Base-by-base conservation (phyloP, 2,113 vertebrate species). In the Aphyosemion australe region DNA sequence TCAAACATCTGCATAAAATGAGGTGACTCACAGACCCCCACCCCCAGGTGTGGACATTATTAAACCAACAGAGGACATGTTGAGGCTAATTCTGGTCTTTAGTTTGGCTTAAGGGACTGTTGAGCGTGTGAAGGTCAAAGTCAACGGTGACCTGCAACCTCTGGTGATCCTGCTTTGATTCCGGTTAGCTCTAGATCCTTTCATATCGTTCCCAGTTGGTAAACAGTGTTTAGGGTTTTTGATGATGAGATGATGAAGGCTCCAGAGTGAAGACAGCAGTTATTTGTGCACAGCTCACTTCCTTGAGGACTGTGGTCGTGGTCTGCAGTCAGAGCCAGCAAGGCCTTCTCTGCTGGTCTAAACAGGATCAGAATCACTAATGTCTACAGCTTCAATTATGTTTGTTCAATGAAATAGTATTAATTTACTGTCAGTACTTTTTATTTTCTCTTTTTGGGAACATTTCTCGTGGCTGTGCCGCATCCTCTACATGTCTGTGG, bases 71-170 rank as follows among this genome's bases (percentile, higher is more conserved):
- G 57, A 65, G 64, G 66, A 57, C 63, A 49, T 52, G 12, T 48
- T 43, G 19, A 26, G 54, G 32, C 63, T 58, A 11, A 52, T 48
- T 61, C 6, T 47, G 52, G 48, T 12, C 31, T 53, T 46, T 41
- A 20, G 26, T 70, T 3, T 66, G 52, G 55, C 78, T 72, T 13
- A 13, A 47, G 72, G 76, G 48, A 34, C 49, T 45, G 65, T 55
- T 69, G 43, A 39, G 50, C 45, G 9, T 31, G n/a, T 46, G 54
- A 60, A 12, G 63, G 71, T 70, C 56, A 88, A 76, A 84, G 83
- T 84, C 69, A 13, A 19, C 31, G 16, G 60, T 67, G 65, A 63
- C 80, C 80, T 53, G 61, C 50, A 51, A 55, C 67, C 19, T 50
- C 58, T 32, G 69, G 51, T 70, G 62, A 31, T 42, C 62, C 70